Evolutionary conservation across 2,113 vertebrate genomes (phyloP), one percentile per base, ranked within the genome.

Genomic region (Microtus oregoni): DNA sequence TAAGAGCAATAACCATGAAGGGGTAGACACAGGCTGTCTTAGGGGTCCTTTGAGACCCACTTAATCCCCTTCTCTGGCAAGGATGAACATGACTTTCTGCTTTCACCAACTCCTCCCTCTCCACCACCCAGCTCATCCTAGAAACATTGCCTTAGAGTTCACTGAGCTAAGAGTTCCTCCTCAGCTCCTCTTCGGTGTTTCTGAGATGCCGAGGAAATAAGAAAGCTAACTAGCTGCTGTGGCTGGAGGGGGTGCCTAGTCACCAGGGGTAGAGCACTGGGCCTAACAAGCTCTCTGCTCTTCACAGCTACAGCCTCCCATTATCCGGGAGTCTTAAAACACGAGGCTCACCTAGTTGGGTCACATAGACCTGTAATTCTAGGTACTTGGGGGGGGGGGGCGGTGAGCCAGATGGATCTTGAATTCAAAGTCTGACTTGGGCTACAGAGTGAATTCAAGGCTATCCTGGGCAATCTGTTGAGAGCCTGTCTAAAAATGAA

Each of bases 191-290:
- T 89, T 79, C 41, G 70, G 22, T 79, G 78, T 89, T 91, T 86
- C 77, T 76, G 55, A 96, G 85, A 88, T 35, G 38, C 78, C 24
- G 76, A 95, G 63, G 73, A 90, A 91, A 90, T 11, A 30, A 90
- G 92, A 87, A 83, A 90, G 95, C 68, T 91, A 90, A 95, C 44
- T 58, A 89, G 91, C 35, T 76, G 78, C 72, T 58, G 83, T 13
- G 24, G 28, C 50, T 92, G 67, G 50, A n/a, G 2, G 79, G 77
- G 11, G 86, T 6, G 52, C 89, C 91, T 67, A 58, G 92, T 26
- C 44, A 52, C 77, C 11, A 12, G 50, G 78, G 28, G 55, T 75
- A 92, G 86, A 70, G 41, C 2, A 26, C 15, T n/a, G 58, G 28
- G 44, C 68, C 82, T 35, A 86, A 8, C 3, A 68, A 73, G 44